Percentiles rank a stretch among this genome's conserved stretches.
Evolutionary conservation across 2,888 invertebrate genomes (phyloP).

Genomic region (Tenthredo scrophulariae): DNA sequence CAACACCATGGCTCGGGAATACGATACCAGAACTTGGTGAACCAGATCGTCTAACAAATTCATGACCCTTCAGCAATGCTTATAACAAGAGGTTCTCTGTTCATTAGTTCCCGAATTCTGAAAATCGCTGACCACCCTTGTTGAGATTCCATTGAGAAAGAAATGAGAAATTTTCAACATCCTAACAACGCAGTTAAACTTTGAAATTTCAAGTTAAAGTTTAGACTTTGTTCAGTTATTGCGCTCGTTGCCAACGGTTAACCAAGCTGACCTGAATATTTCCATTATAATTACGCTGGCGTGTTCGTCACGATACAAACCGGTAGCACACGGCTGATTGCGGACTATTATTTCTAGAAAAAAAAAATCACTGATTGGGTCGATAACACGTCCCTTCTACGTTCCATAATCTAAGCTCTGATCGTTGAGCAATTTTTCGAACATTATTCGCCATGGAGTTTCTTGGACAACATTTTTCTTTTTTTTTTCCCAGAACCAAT

Average conservation of each 20-base stretch:
- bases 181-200: slow-evolving; percentile 5
- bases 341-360: slow-evolving; percentile 47
- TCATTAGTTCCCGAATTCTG: neutral
- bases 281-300: slow-evolving; percentile 55
- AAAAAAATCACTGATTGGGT: slow-evolving; percentile 47
- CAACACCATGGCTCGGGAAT: neutral
- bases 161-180: neutral
- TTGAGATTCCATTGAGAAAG: neutral
- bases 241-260: slow-evolving; percentile 33
- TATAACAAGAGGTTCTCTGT: neutral
- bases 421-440: slow-evolving; percentile 32
- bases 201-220: slow-evolving; percentile 36
- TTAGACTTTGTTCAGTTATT: slow-evolving; percentile 40
- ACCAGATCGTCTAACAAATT: neutral
- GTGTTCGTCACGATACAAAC: slow-evolving; percentile 55
- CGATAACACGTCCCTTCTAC: slow-evolving; percentile 36
- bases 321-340: slow-evolving; percentile 52
- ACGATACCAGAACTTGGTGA: neutral
- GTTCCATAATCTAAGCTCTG: slow-evolving; percentile 6
- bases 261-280: slow-evolving; percentile 55
- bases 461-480: neutral
- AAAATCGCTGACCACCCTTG: neutral
- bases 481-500: neutral
- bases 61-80: neutral
- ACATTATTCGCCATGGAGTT: neutral